Percentiles rank a stretch among this genome's conserved stretches.
phyloP scores from a whole-genome alignment of 2,797 vertebrate genomes.

The Thamnophis elegans region DNA sequence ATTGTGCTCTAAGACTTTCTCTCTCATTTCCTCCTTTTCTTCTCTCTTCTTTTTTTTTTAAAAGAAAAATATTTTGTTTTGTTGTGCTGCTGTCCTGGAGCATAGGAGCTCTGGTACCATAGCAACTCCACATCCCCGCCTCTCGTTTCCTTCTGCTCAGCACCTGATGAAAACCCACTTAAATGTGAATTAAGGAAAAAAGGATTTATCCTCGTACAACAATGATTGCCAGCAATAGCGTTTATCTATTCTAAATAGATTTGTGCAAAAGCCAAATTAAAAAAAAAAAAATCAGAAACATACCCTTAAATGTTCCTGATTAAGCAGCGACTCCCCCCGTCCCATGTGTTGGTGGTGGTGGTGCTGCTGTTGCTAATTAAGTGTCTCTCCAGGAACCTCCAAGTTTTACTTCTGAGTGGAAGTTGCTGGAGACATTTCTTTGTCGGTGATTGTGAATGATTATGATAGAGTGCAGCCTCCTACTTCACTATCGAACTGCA shows the following conservation, averaged over 20 bases:
- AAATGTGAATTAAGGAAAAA: not conserved
- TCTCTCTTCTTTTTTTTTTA: not conserved
- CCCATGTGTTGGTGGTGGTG: not conserved
- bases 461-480: not conserved
- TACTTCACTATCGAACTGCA: not conserved
- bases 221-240: not conserved
- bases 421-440: not conserved
- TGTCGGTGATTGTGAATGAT: not conserved
- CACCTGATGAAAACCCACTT: not conserved
- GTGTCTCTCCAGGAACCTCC: not conserved
- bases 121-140: not conserved
- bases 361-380: not conserved
- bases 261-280: not conserved
- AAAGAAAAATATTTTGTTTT: slow-evolving; percentile 11
- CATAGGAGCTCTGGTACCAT: slow-evolving; percentile 28
- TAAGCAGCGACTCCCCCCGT: not conserved
- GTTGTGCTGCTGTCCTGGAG: slow-evolving; percentile 37
- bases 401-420: not conserved
- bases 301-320: not conserved
- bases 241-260: not conserved
- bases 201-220: too few relatives aligned
- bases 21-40: not conserved
- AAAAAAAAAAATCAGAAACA: not conserved
- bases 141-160: not conserved
- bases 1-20: slow-evolving; percentile 39